Evolutionary conservation across 1,140 invertebrate genomes (phyloP).

Genomic region (Lethrus apterus): DNA sequence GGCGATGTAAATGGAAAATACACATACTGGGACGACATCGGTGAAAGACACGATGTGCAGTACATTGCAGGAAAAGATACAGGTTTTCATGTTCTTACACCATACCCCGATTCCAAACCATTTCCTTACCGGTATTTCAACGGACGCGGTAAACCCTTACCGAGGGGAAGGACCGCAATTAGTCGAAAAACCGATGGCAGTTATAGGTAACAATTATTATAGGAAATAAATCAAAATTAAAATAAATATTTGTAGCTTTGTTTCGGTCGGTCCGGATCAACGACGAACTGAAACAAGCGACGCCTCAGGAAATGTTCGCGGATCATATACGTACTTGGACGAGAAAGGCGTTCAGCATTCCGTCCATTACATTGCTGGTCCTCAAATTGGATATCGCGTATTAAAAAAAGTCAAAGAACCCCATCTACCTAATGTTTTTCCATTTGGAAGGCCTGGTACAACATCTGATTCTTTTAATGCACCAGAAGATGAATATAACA

Average conservation of each 20-base stretch:
- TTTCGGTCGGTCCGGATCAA: slow-evolving; percentile 62
- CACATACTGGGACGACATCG: slow-evolving; percentile 61
- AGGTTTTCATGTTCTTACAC: slow-evolving; percentile 63
- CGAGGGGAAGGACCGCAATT: slow-evolving; percentile 52
- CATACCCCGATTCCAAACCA: slow-evolving; percentile 55
- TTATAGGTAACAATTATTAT: slow-evolving; percentile 44
- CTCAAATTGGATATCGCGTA: slow-evolving; percentile 64
- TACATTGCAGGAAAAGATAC: slow-evolving; percentile 63
- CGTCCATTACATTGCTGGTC: slow-evolving; percentile 66
- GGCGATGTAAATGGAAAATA: slow-evolving; percentile 50
- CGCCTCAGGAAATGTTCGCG: slow-evolving; percentile 56
- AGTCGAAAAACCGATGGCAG: slow-evolving; percentile 54
- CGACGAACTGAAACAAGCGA: slow-evolving; percentile 62
- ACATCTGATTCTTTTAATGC: slow-evolving; percentile 39
- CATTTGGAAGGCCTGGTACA: no score
- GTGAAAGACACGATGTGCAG: slow-evolving; percentile 61
- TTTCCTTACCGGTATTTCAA: slow-evolving; percentile 49
- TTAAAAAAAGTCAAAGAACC: slow-evolving; percentile 55
- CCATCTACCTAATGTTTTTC: slow-evolving; percentile 45
- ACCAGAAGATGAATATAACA: slow-evolving; percentile 25
- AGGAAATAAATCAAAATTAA: no score
- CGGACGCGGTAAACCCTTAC: slow-evolving; percentile 46
- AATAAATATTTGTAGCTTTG: slow-evolving; percentile 52
- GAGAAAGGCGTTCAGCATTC: slow-evolving; percentile 62
- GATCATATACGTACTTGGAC: slow-evolving; percentile 67